These are phyloP conservation scores for Cheilosia grossa DNA, from an alignment of 2,888 invertebrate genomes.

Conservation along the genomic window DNA sequence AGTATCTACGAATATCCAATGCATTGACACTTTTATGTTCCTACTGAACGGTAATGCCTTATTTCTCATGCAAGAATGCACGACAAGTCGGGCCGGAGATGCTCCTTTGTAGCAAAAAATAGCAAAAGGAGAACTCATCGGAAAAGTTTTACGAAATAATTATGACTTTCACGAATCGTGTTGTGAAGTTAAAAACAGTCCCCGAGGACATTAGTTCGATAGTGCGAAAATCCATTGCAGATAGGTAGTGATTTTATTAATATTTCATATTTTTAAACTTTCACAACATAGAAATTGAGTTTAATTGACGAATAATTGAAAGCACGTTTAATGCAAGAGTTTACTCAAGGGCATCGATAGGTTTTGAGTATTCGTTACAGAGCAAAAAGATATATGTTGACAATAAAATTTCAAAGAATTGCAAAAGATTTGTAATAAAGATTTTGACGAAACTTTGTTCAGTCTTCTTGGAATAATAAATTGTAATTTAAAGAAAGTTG, in stretches of 20 bases:
- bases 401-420: too few relatives aligned
- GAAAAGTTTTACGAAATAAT: slow-evolving; percentile 60
- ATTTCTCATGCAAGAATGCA: not conserved
- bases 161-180: slow-evolving; percentile 37
- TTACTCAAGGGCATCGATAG: not conserved
- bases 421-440: too few relatives aligned
- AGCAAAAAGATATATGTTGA: too few relatives aligned
- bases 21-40: not conserved
- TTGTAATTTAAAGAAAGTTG: too few relatives aligned
- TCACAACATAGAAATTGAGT: slow-evolving; percentile 6
- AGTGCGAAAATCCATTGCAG: slow-evolving; percentile 13
- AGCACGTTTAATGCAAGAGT: not conserved
- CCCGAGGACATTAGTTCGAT: slow-evolving; percentile 3
- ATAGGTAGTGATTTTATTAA: slow-evolving; percentile 46
- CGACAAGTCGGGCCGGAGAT: not conserved
- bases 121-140: slow-evolving; percentile 38
- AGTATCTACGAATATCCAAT: not conserved
- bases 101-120: not conserved
- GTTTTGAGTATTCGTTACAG: not conserved
- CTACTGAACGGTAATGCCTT: slow-evolving; percentile 34
- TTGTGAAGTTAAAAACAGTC: slow-evolving; percentile 13
- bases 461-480: too few relatives aligned
- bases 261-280: slow-evolving; percentile 40
- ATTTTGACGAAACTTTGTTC: too few relatives aligned
- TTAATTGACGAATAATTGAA: slow-evolving; percentile 38